These are phyloP conservation scores for Agrochola circellaris DNA, from an alignment of 2,888 invertebrate species.

Conservation along the genomic window DNA sequence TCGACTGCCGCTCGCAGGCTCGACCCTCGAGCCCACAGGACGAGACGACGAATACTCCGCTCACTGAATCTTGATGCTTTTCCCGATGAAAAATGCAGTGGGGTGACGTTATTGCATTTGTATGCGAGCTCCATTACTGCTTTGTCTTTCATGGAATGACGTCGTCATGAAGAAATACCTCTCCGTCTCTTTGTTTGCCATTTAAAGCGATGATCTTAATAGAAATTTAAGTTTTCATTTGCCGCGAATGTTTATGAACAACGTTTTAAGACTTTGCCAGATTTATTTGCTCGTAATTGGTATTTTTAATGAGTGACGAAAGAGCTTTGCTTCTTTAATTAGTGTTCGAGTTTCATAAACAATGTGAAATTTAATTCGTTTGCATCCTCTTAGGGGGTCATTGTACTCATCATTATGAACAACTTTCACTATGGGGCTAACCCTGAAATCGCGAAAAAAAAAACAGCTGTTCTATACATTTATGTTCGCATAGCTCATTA, in stretches of 20 bases:
- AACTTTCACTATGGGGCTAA: no score
- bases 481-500: no score
- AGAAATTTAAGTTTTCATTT: conserved; percentile 50
- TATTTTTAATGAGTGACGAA: conserved; percentile 33
- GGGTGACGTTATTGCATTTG: conserved; percentile 68
- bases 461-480: no score
- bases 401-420: no score
- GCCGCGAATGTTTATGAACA: conserved; percentile 14
- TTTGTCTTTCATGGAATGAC: conserved; percentile 11
- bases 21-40: conserved; percentile 47
- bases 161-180: background rate
- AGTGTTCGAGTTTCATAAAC: background rate
- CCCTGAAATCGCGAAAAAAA: no score
- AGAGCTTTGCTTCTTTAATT: background rate
- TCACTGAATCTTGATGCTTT: conserved; percentile 57
- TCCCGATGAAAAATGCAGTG: conserved; percentile 77
- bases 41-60: conserved; percentile 39
- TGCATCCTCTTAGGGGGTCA: no score
- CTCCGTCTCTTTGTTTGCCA: conserved; percentile 5
- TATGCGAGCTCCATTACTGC: conserved; percentile 46
- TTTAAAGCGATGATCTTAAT: conserved; percentile 33
- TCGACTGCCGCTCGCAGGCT: conserved; percentile 56
- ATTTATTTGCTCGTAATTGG: conserved; percentile 29
- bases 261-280: conserved; percentile 8
- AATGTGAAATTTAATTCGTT: no score